Percentiles rank a stretch among this genome's conserved stretches.
Evolutionary conservation across 2,797 vertebrate species (phyloP).

Genomic region (Melanotaenia parkinsoni): DNA sequence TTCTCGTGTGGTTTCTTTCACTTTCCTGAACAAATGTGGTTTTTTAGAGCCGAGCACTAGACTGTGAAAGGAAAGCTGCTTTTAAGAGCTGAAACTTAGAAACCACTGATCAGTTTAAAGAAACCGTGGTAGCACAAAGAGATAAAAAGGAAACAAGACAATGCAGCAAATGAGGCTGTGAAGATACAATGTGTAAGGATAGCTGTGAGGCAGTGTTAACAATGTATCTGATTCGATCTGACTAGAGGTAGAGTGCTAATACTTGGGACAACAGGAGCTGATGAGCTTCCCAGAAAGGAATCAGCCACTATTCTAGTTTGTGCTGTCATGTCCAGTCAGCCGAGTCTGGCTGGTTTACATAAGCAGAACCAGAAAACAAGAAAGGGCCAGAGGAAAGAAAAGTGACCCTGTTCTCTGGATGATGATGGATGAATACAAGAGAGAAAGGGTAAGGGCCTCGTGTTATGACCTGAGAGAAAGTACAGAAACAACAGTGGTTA

Average conservation of each 20-base stretch:
- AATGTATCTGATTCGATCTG: slow-evolving; percentile 38
- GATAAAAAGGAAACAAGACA: slow-evolving; percentile 41
- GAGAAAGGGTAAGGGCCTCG: slow-evolving; percentile 18
- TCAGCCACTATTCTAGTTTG: slow-evolving; percentile 50
- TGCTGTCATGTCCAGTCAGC: slow-evolving; percentile 58
- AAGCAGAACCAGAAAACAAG: slow-evolving; percentile 51
- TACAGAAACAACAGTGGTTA: slow-evolving; percentile 30
- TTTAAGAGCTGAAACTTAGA: slow-evolving; percentile 33
- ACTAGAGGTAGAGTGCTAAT: slow-evolving; percentile 25
- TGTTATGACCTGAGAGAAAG: slow-evolving; percentile 34
- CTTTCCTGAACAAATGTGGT: slow-evolving; percentile 52
- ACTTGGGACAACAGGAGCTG: slow-evolving; percentile 25
- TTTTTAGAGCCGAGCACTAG: slow-evolving; percentile 30
- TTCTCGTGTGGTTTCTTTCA: slow-evolving; percentile 48
- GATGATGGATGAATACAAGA: slow-evolving; percentile 28
- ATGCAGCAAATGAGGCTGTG: slow-evolving; percentile 10
- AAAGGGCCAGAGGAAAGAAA: slow-evolving; percentile 46
- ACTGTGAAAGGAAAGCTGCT: slow-evolving; percentile 42
- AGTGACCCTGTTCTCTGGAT: slow-evolving; percentile 40
- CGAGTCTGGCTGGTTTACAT: slow-evolving; percentile 61
- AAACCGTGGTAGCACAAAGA: slow-evolving; percentile 27
- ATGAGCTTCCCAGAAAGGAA: slow-evolving; percentile 41
- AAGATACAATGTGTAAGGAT: slow-evolving; percentile 13
- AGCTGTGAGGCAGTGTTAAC: slow-evolving; percentile 17
- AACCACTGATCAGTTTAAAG: slow-evolving; percentile 46